A percentile compares a stretch with the other conserved stretches of the same genome.
phyloP scores from a whole-genome alignment of 2,888 invertebrate species.

The Melanchra persicariae region DNA sequence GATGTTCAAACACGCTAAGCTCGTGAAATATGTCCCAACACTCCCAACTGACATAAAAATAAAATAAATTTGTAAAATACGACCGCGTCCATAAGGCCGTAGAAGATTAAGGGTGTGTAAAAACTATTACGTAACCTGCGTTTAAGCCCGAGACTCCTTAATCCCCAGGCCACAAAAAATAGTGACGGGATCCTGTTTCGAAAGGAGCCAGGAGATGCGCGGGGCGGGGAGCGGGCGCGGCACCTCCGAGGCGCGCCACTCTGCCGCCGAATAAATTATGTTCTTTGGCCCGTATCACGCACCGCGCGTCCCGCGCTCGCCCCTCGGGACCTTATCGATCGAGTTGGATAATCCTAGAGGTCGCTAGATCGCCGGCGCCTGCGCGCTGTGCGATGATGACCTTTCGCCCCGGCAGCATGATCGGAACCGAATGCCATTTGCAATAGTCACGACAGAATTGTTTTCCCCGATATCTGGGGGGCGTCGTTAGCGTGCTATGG shows the following conservation, averaged over 20 bases:
- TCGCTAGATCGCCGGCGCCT: slow-evolving; percentile 82
- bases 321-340: slow-evolving; percentile 84
- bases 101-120: slow-evolving; percentile 86
- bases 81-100: slow-evolving; percentile 63
- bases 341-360: slow-evolving; percentile 87
- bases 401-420: slow-evolving; percentile 75
- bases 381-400: slow-evolving; percentile 79
- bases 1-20: slow-evolving; percentile 53
- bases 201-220: slow-evolving; percentile 71
- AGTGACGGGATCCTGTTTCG: slow-evolving; percentile 81
- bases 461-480: slow-evolving; percentile 68
- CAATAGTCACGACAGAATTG: slow-evolving; percentile 81
- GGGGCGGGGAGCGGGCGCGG: slow-evolving; percentile 76
- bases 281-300: slow-evolving; percentile 78
- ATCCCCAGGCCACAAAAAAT: slow-evolving; percentile 84
- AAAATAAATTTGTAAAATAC: slow-evolving; percentile 44
- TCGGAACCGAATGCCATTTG: slow-evolving; percentile 81
- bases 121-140: slow-evolving; percentile 88
- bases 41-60: slow-evolving; percentile 42
- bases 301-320: slow-evolving; percentile 69
- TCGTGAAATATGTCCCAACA: slow-evolving; percentile 40
- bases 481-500: slow-evolving; percentile 60
- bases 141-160: slow-evolving; percentile 87
- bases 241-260: slow-evolving; percentile 88
- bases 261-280: slow-evolving; percentile 90